Base-by-base conservation (phyloP, 2,113 vertebrate species). In the Dipodomys stephensi region DNA sequence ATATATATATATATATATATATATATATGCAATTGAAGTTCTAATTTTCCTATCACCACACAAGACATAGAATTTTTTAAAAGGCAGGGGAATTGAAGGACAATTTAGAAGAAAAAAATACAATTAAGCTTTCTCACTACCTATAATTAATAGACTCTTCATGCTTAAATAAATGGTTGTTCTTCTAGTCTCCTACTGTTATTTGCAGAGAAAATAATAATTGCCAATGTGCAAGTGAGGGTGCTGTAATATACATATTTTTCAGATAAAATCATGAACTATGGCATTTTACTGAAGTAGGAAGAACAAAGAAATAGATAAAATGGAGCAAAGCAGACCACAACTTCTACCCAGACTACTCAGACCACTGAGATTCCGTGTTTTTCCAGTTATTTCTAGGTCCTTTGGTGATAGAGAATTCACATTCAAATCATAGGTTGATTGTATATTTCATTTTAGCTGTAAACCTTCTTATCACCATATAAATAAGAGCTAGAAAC, bases 21-120 rank as follows among this genome's bases (percentile, higher is more conserved):
- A 39, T 39, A 39, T 39, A 39, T 39, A 39, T 39, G 39, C 39
- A 39, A 39, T 39, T 39, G 39, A 39, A 39, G 39, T 39, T 39
- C 39, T 44, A 73, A 92, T 82, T 88, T 60, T 68, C 7, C 28
- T 35, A 73, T 87, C 32, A 78, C 53, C 20, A 81, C 30, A 13
- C 13, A 89, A 82, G 39, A 53, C 19, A 86, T 46, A 53, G 18
- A 65, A 57, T 57, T 16, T 15, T 15, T 44, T 39, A 76, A 72
- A 39, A 76, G 23, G 23, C 0, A 20, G 60, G 16, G 90, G 35
- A 9, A 77, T 80, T 90, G 4, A 3, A 68, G 10, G 13, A 71
- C 74, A 76, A 88, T 67, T 83, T 9, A 90, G 87, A n/a, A 64
- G 30, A 20, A 69, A 89, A 39, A 65, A 82, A 88, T 78, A 53